A percentile compares a stretch with the other conserved stretches of the same genome.
Conservation (phyloP, 2,888 invertebrate species). For the Empis stercorea region DNA sequence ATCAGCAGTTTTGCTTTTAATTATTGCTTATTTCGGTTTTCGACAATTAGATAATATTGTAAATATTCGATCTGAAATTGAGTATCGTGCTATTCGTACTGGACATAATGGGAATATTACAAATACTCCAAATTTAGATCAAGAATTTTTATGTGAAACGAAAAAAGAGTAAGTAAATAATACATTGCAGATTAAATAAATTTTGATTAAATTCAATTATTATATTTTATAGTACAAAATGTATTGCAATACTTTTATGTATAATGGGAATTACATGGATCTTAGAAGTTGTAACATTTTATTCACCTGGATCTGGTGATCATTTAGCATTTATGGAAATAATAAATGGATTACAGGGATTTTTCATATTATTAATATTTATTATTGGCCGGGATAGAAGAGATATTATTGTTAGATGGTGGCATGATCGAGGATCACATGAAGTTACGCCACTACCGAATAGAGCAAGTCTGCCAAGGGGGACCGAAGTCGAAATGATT, state of each 20-base stretch:
- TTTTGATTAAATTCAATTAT: no score
- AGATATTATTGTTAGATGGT: constrained; percentile 30
- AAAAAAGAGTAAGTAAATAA: constrained; percentile 26
- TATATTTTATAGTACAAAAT: constrained; percentile 25
- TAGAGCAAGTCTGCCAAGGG: no score
- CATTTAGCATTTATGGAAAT: constrained; percentile 53
- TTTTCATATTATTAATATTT: constrained; percentile 52
- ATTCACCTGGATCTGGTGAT: constrained; percentile 27
- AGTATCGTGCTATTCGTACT: constrained; percentile 10
- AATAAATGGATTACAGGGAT: constrained; percentile 55
- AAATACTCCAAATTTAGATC: constrained; percentile 13
- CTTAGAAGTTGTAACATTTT: constrained; percentile 52
- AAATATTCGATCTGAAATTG: constrained; percentile 12
- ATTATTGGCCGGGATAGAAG: constrained; percentile 35
- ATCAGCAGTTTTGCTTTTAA: constrained; percentile 24
- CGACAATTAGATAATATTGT: constrained; percentile 22
- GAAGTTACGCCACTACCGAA: constrained; percentile 18
- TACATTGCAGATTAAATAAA: neutral
- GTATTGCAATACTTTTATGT: constrained; percentile 41
- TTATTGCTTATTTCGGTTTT: constrained; percentile 30
- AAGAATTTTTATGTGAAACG: constrained; percentile 25
- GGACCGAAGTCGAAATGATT: no score
- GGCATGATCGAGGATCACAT: constrained; percentile 33
- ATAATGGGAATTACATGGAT: constrained; percentile 60
- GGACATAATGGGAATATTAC: constrained; percentile 1